Conservation (phyloP, 2,888 invertebrate genomes). For the Papilio gigon region DNA sequence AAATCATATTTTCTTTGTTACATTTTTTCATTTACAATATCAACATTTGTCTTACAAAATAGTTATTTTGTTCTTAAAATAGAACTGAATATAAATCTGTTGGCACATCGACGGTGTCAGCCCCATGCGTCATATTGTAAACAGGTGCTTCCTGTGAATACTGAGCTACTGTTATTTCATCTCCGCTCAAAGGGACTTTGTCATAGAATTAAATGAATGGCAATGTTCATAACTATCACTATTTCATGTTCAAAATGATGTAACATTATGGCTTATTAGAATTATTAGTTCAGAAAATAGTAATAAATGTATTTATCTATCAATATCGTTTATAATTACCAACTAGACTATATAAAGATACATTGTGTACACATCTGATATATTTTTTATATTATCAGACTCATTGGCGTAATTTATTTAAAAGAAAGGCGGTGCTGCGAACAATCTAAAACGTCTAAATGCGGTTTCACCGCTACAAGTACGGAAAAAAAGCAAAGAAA, state of each 20-base stretch:
- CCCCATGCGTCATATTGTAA: conserved; percentile 20
- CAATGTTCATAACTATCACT: conserved; percentile 12
- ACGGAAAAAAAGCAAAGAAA: conserved; percentile 24
- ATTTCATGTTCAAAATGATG: not conserved
- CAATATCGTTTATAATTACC: no score
- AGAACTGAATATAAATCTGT: conserved; percentile 46
- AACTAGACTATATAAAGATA: no score
- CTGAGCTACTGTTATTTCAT: conserved; percentile 11
- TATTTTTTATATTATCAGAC: not conserved
- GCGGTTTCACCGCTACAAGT: conserved; percentile 22
- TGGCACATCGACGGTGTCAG: conserved; percentile 38
- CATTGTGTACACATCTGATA: no score
- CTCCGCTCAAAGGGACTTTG: conserved; percentile 14
- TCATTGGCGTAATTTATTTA: not conserved
- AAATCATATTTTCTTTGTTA: no score
- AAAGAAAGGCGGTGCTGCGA: not conserved
- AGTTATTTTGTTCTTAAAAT: conserved; percentile 10
- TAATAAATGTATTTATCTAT: no score
- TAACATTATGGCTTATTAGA: not conserved
- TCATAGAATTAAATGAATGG: conserved; percentile 18
- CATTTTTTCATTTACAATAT: not conserved
- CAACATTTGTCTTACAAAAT: not conserved
- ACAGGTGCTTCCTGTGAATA: conserved; percentile 22
- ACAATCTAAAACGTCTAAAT: not conserved
- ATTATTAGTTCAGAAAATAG: not conserved